These are phyloP conservation scores for Adrianichthys oophorus DNA, from an alignment of 2,797 vertebrate genomes.

Conservation along the genomic window DNA sequence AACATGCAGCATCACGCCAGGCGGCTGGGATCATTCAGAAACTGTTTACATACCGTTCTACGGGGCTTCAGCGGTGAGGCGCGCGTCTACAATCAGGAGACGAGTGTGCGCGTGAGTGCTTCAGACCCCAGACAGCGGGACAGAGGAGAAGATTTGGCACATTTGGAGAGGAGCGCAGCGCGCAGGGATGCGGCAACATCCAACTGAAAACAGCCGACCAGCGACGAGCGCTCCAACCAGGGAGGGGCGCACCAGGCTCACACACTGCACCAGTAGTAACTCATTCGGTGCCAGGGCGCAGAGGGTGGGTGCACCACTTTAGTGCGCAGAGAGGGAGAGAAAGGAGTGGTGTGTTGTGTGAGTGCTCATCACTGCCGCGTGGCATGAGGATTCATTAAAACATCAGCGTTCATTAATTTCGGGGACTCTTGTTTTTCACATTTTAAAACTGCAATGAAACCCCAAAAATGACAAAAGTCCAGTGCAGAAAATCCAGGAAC, in stretches of 20 bases:
- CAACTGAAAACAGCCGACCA: slow-evolving; percentile 61
- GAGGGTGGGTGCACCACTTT: slow-evolving; percentile 25
- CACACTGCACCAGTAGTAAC: slow-evolving; percentile 72
- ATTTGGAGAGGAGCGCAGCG: slow-evolving; percentile 48
- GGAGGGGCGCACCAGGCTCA: slow-evolving; percentile 60
- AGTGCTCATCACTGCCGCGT: too few relatives aligned
- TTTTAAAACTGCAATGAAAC: too few relatives aligned
- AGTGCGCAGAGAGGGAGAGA: slow-evolving; percentile 4
- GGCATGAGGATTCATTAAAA: neutral
- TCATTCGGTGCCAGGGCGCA: slow-evolving; percentile 54
- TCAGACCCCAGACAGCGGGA: slow-evolving; percentile 40
- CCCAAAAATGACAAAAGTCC: too few relatives aligned
- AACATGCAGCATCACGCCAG: neutral
- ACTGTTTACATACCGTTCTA: slow-evolving; percentile 61
- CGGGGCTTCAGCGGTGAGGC: slow-evolving; percentile 50
- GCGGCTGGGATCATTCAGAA: slow-evolving; percentile 9
- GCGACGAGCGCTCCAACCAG: slow-evolving; percentile 54
- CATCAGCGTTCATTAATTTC: neutral
- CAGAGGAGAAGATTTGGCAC: slow-evolving; percentile 61
- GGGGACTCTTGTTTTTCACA: too few relatives aligned
- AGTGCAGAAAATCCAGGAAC: too few relatives aligned
- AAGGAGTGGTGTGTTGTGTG: neutral
- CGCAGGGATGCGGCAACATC: slow-evolving; percentile 71
- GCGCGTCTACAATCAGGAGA: slow-evolving; percentile 41
- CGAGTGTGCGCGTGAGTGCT: slow-evolving; percentile 18